Percentiles rank a stretch among this genome's conserved stretches.
Evolutionary conservation across 2,888 invertebrate genomes (phyloP).

Genomic region (Dascillus cervinus): DNA sequence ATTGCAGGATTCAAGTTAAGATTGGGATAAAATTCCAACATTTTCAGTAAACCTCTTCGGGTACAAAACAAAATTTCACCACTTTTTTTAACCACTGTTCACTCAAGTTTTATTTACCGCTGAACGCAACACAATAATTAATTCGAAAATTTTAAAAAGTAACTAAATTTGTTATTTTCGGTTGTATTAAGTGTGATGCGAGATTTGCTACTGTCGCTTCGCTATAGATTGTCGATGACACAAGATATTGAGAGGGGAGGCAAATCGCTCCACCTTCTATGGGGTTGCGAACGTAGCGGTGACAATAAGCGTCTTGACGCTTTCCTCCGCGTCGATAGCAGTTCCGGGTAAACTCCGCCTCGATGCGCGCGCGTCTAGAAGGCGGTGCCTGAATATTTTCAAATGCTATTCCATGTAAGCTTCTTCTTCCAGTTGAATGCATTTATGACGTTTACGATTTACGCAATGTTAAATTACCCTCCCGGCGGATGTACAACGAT

Average conservation of each 20-base stretch:
- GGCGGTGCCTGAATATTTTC: slow-evolving; percentile 13
- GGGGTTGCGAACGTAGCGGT: slow-evolving; percentile 22
- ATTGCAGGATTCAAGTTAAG: slow-evolving; percentile 48
- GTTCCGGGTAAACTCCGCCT: slow-evolving; percentile 17
- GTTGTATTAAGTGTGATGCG: slow-evolving; percentile 12
- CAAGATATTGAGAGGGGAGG: slow-evolving; percentile 30
- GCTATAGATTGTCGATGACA: slow-evolving; percentile 35
- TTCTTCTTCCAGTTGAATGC: too few relatives aligned
- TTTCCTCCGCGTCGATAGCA: slow-evolving; percentile 19
- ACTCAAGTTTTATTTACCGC: neutral
- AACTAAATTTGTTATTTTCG: neutral
- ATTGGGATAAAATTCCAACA: slow-evolving; percentile 66
- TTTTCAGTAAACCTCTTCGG: slow-evolving; percentile 37
- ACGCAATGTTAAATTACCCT: too few relatives aligned
- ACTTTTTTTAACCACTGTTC: neutral
- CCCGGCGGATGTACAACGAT: too few relatives aligned
- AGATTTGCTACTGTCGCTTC: slow-evolving; percentile 32
- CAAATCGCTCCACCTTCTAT: slow-evolving; percentile 30
- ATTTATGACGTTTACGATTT: too few relatives aligned
- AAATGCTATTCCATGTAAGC: too few relatives aligned
- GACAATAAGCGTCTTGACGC: slow-evolving; percentile 13
- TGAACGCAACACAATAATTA: too few relatives aligned
- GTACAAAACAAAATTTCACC: too few relatives aligned
- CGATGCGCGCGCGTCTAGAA: slow-evolving; percentile 14
- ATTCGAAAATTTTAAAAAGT: neutral